phyloP scores from a whole-genome alignment of 2,113 vertebrate species.

The Poicephalus gulielmi region DNA sequence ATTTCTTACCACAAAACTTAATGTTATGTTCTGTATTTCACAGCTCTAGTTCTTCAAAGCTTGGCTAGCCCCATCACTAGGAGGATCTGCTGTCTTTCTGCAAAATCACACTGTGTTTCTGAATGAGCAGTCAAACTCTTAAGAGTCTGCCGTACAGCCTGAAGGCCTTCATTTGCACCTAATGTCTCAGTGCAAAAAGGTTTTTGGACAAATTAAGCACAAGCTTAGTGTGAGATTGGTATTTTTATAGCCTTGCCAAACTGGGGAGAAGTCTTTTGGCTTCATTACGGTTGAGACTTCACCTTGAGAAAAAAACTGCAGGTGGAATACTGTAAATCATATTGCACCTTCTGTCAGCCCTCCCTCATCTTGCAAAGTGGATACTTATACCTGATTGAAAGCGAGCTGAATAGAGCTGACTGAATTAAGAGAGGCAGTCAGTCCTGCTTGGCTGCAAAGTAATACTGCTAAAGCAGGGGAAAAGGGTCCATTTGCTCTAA shows the following conservation, averaged over 20 bases:
- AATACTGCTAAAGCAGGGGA: neutral
- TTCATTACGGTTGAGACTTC: neutral
- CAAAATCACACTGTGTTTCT: neutral
- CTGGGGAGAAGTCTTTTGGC: neutral
- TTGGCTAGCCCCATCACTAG: neutral
- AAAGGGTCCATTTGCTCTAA: neutral
- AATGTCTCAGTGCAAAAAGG: neutral
- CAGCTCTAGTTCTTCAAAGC: neutral
- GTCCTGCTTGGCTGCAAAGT: neutral
- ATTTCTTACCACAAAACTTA: neutral
- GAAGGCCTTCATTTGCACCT: neutral
- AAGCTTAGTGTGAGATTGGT: neutral
- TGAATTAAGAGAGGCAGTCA: neutral
- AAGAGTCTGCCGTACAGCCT: neutral
- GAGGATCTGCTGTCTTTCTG: neutral
- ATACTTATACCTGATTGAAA: neutral
- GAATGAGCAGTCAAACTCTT: neutral
- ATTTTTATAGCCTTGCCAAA: neutral
- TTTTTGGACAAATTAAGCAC: neutral
- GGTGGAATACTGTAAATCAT: neutral
- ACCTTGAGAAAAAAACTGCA: neutral
- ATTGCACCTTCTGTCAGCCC: neutral
- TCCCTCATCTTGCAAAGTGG: neutral
- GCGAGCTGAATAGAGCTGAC: neutral
- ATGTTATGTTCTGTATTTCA: neutral